Evolutionary conservation across 2,888 invertebrate species (phyloP).

Genomic region (Atethmia centrago): DNA sequence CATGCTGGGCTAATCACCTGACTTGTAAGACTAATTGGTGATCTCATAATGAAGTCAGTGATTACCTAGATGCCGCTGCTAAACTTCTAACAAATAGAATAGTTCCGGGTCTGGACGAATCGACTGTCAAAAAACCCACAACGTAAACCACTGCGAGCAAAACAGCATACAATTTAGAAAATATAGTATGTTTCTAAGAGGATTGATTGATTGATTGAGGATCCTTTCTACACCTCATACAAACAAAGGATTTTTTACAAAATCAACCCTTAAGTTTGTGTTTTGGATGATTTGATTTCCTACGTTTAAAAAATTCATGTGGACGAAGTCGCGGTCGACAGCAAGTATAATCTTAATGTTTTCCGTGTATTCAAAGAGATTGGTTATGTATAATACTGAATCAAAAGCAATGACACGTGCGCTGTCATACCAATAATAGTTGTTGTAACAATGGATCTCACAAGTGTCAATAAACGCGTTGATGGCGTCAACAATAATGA

Average conservation of each 20-base stretch:
- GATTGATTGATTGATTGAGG: too few species aligned
- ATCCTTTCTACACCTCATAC: too few species aligned
- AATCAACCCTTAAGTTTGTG: not conserved
- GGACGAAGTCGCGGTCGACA: not conserved
- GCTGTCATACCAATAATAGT: constrained; percentile 5
- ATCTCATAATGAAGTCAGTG: constrained; percentile 1
- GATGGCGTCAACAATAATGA: constrained; percentile 24
- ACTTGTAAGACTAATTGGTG: not conserved
- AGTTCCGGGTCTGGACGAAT: not conserved
- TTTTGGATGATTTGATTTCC: not conserved
- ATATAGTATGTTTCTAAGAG: not conserved
- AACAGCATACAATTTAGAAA: not conserved
- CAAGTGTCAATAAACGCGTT: constrained; percentile 58
- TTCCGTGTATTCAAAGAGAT: not conserved
- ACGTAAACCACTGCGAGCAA: not conserved
- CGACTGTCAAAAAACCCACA: not conserved
- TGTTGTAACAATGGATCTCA: constrained; percentile 41
- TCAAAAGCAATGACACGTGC: constrained; percentile 17
- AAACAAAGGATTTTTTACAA: not conserved
- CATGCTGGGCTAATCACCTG: not conserved
- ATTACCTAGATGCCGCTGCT: not conserved
- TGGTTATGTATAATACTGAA: not conserved
- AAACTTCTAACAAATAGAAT: not conserved
- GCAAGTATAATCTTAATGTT: not conserved
- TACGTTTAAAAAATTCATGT: not conserved